Percentiles rank a stretch among this genome's conserved stretches.
Conservation (phyloP, 92 coral and sea anemone species). For the Bergia puertoricense region DNA sequence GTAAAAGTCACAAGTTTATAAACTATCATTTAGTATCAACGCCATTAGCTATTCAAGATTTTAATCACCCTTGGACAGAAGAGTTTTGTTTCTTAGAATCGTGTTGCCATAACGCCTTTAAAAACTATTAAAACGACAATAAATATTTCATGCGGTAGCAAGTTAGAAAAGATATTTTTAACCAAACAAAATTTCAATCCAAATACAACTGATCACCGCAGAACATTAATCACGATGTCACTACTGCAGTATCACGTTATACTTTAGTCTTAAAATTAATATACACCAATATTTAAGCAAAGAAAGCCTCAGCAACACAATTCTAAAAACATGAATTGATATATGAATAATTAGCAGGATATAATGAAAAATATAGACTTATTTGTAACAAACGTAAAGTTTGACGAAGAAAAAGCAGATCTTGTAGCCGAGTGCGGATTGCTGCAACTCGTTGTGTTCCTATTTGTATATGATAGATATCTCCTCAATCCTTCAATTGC, state of each 20-base stretch:
- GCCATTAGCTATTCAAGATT: neutral
- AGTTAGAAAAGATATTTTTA: conserved; percentile 17
- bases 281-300: neutral
- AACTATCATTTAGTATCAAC: neutral
- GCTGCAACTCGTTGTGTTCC: neutral
- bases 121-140: neutral
- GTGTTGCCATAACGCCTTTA: conserved; percentile 6
- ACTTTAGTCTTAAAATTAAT: neutral
- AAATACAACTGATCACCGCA: neutral
- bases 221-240: neutral
- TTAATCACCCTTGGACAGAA: neutral
- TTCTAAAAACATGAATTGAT: neutral
- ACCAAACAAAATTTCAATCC: neutral
- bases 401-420: neutral
- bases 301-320: neutral
- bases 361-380: neutral
- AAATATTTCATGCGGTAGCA: conserved; percentile 22
- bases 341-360: neutral
- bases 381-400: neutral
- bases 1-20: neutral
- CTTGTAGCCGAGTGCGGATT: neutral
- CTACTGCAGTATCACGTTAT: neutral
- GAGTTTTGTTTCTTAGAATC: conserved; percentile 2
- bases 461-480: neutral
- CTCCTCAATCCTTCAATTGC: neutral